Percentiles rank a stretch among this genome's conserved stretches.
phyloP scores from a whole-genome alignment of 2,888 invertebrate genomes.

The Meteorus colon region DNA sequence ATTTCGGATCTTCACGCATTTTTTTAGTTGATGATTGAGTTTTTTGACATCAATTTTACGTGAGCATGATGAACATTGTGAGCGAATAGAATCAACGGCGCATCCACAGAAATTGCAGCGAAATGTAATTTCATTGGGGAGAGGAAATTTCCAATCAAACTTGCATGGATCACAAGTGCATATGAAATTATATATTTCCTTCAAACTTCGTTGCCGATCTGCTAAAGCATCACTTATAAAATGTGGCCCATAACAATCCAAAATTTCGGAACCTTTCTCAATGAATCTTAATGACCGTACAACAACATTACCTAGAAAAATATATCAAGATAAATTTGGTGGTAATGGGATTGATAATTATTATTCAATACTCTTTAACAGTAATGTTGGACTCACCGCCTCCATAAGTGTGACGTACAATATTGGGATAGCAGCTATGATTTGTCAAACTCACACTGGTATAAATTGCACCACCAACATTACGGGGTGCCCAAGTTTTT shows the following conservation, averaged over 20 bases:
- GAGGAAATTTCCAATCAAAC: conserved; percentile 67
- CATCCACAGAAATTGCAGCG: conserved; percentile 60
- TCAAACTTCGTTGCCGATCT: conserved; percentile 66
- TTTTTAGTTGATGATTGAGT: conserved; percentile 56
- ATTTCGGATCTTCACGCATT: conserved; percentile 61
- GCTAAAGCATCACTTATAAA: conserved; percentile 65
- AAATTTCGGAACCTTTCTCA: conserved; percentile 70
- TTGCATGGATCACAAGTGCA: conserved; percentile 72
- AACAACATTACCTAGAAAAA: conserved; percentile 62
- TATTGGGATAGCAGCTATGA: conserved; percentile 74
- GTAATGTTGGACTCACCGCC: conserved; percentile 55
- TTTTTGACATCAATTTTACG: conserved; percentile 58
- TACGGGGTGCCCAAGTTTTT: conserved; percentile 64
- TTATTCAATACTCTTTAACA: background rate
- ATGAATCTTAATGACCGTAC: conserved; percentile 68
- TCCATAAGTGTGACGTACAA: conserved; percentile 71
- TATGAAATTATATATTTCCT: conserved; percentile 72
- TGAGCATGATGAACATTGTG: conserved; percentile 55
- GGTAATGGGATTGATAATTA: conserved; percentile 7
- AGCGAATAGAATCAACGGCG: conserved; percentile 10
- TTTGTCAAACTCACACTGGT: conserved; percentile 74
- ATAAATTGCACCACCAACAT: conserved; percentile 74
- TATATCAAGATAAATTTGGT: background rate
- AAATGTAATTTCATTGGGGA: conserved; percentile 55
- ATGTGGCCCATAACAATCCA: conserved; percentile 74